A percentile compares a stretch with the other conserved stretches of the same genome.
Evolutionary conservation across 1,140 invertebrate genomes (phyloP).

Genomic region (Drosophila mauritiana): DNA sequence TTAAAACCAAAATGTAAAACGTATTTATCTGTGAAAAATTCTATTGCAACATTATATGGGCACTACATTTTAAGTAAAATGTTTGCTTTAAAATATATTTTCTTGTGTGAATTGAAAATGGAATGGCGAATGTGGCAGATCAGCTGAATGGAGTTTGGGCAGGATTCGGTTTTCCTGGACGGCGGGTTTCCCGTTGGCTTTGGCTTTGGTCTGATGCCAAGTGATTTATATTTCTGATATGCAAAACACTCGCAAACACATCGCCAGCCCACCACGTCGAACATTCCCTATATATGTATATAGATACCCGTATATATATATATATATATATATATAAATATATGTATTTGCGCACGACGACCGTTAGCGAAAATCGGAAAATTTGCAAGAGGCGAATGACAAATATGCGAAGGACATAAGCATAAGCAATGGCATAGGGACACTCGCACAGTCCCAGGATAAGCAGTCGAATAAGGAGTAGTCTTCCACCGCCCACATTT

Average conservation of each 20-base stretch:
- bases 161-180: slow-evolving; percentile 34
- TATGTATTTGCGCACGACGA: slow-evolving; percentile 7
- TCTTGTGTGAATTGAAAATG: slow-evolving; percentile 11
- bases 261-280: slow-evolving; percentile 57
- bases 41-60: no score
- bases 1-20: no score
- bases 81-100: background rate
- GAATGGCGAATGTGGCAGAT: slow-evolving; percentile 26
- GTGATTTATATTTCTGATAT: slow-evolving; percentile 83
- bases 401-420: slow-evolving; percentile 82
- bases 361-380: slow-evolving; percentile 64
- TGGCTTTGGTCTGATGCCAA: slow-evolving; percentile 76
- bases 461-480: slow-evolving; percentile 52
- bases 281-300: slow-evolving; percentile 25
- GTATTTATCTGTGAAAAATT: no score
- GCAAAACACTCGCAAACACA: slow-evolving; percentile 75
- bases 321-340: slow-evolving; percentile 2
- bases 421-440: slow-evolving; percentile 75
- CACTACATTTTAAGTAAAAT: no score
- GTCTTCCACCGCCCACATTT: slow-evolving; percentile 12
- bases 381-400: slow-evolving; percentile 76
- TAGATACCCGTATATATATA: background rate
- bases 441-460: slow-evolving; percentile 38
- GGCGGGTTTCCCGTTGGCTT: slow-evolving; percentile 47
- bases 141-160: slow-evolving; percentile 18